A percentile compares a stretch with the other conserved stretches of the same genome.
These are phyloP conservation scores for Rhagonycha fulva DNA, from an alignment of 2,888 invertebrate genomes.

Conservation along the genomic window DNA sequence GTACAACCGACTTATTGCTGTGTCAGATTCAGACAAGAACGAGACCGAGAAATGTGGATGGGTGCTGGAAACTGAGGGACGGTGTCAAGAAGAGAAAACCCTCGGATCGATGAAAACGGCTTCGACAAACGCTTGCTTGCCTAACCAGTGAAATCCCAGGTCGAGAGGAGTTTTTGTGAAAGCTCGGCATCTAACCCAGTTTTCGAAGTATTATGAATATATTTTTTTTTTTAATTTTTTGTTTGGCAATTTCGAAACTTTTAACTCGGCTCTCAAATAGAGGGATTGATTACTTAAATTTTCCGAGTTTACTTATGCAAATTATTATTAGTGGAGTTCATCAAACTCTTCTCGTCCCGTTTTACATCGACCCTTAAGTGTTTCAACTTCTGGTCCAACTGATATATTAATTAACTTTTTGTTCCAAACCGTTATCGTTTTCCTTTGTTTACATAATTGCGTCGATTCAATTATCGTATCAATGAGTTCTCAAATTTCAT, in stretches of 20 bases:
- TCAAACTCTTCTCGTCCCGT: background rate
- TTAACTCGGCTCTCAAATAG: background rate
- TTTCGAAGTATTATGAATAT: conserved; percentile 15
- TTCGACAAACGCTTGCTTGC: conserved; percentile 35
- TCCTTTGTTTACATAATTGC: background rate
- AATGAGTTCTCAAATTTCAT: background rate
- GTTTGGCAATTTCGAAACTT: background rate
- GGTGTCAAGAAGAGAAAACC: conserved; percentile 33
- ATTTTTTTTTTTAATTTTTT: background rate
- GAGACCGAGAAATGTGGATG: conserved; percentile 14
- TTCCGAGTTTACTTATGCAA: background rate
- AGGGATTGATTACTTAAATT: background rate
- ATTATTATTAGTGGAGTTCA: background rate
- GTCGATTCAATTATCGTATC: background rate
- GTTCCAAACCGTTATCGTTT: background rate
- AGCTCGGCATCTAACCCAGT: conserved; percentile 22
- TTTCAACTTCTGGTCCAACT: background rate
- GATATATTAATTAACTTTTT: background rate
- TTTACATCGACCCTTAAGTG: background rate
- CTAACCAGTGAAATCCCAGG: conserved; percentile 31
- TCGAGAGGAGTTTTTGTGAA: conserved; percentile 18
- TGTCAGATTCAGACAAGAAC: conserved; percentile 24
- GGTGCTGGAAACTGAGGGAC: conserved; percentile 24
- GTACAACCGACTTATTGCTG: conserved; percentile 10
- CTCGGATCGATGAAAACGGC: conserved; percentile 38